Base-by-base conservation (phyloP, 2,888 invertebrate genomes). In the Leptura quadrifasciata region DNA sequence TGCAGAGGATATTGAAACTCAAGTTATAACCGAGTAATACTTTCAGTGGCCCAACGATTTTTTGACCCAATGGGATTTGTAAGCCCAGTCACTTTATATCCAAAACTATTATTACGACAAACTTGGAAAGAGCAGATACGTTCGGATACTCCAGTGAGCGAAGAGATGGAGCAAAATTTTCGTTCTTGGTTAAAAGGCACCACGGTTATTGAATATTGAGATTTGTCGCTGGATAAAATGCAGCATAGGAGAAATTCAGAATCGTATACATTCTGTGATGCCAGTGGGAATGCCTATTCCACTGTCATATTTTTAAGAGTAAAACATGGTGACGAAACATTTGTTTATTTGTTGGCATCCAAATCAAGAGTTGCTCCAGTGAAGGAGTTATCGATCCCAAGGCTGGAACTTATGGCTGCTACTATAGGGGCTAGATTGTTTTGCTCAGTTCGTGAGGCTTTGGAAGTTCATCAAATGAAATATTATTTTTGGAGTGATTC, bases 1-100 rank as follows among this genome's bases (percentile, higher is more conserved):
- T 52, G 52, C n/a, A 10, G 52, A 52, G 12, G 52, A 52, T 52
- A 52, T 52, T 52, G 2, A 52, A 52, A 52, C 52, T 52, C 52
- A 52, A 52, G 52, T 52, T 52, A 52, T 12, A 52, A 52, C 52
- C 52, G 10, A 52, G 52, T 52, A 52, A 52, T 52, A 52, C 52
- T 52, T n/a, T 52, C 52, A 52, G 12, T 52, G 52, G 52, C 52
- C 12, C 52, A 52, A 52, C 4, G 52, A n/a, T 4, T 52, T n/a
- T 52, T 6, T 12, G 8, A 27, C 8, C 27, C 27, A 3, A 3
- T 27, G 3, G 27, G 27, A 27, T 27, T 27, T 27, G 8, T 8
- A 3, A 27, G 27, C n/a, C n/a, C n/a, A n/a, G n/a, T n/a, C n/a
- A n/a, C n/a, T n/a, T n/a, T n/a, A n/a, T n/a, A n/a, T n/a, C n/a